A percentile compares a stretch with the other conserved stretches of the same genome.
Evolutionary conservation across 2,888 invertebrate species (phyloP).

Genomic region (Ophioninae sp.): DNA sequence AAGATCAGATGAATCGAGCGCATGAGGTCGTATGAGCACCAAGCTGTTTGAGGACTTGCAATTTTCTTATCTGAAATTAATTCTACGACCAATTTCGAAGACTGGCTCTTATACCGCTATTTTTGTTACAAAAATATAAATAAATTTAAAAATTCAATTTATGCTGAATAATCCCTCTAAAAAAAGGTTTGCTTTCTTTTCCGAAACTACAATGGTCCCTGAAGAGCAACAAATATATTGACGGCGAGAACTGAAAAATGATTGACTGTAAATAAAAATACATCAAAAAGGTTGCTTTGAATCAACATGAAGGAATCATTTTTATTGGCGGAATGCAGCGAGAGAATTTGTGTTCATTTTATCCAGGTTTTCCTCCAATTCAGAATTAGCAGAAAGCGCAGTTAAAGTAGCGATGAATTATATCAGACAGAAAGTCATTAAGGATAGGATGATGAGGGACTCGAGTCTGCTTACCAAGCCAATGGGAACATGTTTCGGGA

Average conservation of each 20-base stretch:
- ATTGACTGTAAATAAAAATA: not conserved
- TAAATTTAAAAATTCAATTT: no score
- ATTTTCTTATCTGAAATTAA: not conserved
- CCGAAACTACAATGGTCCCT: no score
- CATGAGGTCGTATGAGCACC: slow-evolving; percentile 14
- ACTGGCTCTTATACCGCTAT: not conserved
- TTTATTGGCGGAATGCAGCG: not conserved
- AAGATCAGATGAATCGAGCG: slow-evolving; percentile 13
- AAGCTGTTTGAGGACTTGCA: not conserved
- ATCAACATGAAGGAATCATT: not conserved
- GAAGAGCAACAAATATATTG: not conserved
- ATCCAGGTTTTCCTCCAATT: not conserved
- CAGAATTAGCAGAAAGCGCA: not conserved
- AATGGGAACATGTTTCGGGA: not conserved
- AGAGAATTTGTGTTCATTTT: not conserved
- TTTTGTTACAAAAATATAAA: no score
- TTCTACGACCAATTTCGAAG: not conserved
- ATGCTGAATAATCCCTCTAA: no score
- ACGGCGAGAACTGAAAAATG: not conserved
- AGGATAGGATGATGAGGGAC: not conserved
- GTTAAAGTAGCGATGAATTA: not conserved
- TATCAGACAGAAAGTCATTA: not conserved
- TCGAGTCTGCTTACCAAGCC: not conserved
- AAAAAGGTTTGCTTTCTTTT: no score
- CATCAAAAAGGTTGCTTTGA: not conserved